Base-by-base conservation (phyloP, 2,888 invertebrate species). In the Drosophila picticornis region DNA sequence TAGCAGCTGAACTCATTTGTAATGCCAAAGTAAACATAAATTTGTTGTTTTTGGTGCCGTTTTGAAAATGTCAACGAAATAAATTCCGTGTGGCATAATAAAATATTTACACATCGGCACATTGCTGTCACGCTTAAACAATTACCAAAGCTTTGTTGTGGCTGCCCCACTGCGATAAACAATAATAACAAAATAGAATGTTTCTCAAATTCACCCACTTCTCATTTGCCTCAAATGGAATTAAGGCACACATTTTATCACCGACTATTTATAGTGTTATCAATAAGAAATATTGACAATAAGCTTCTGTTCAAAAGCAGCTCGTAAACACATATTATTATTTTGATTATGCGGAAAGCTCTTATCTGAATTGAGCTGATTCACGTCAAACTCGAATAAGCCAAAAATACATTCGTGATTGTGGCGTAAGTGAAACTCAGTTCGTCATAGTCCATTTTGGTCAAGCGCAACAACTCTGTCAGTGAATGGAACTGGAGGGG, bases 1-100 rank as follows among this genome's bases (percentile, higher is more conserved):
- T 80, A 75, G 67, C 80, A 78, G 79, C 72, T 80, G 83, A 72
- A 76, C 83, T 76, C 83, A 83, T 83, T 81, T 81, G 81, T 81
- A 84, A 84, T 79, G 81, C 84, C 78, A 83, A 83, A 68, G 76
- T 74, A 81, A 84, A 83, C 75, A 82, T 57, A 68, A 58, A 40
- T 62, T 63, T 62, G 57, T 55, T 58, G 50, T 38, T 31, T 40
- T 55, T 71, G 56, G 38, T 51, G 63, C 32, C 56, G 67, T 63
- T 81, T 75, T 75, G 72, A 75, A 80, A 78, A 78, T 80, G 82
- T 81, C 80, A 80, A 78, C 79, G 75, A 80, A 81, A 80, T 77
- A 77, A 81, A 81, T 80, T 81, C 78, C 64, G 77, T 62, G 70
- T 66, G 80, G 81, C 77, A 74, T 71, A 81, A 75, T 78, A 72